phyloP scores from a whole-genome alignment of 2,888 invertebrate genomes.

The Siphlonurus alternatus region DNA sequence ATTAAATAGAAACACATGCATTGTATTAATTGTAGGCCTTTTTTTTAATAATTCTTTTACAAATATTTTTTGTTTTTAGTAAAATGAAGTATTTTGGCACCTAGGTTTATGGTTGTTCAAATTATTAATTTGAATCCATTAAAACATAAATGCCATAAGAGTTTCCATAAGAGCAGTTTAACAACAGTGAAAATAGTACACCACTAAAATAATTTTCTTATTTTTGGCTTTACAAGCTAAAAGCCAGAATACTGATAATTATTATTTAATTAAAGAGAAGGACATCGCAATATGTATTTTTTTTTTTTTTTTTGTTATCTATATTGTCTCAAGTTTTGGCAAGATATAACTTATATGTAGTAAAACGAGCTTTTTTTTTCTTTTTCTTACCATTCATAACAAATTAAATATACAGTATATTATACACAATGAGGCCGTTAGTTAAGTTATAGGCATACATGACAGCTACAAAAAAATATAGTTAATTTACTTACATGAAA shows the following conservation, averaged over 20 bases:
- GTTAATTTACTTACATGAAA: too few species aligned
- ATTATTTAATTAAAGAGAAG: neutral
- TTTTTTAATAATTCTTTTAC: constrained; percentile 1
- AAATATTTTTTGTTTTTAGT: neutral
- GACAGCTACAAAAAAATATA: neutral
- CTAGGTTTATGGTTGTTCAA: too few species aligned
- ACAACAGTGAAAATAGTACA: neutral
- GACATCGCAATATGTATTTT: neutral
- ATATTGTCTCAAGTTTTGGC: neutral
- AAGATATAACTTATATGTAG: too few species aligned
- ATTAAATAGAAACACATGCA: constrained; percentile 16
- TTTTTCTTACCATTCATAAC: too few species aligned
- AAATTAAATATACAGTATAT: neutral
- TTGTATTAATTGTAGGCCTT: constrained; percentile 13
- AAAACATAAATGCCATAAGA: neutral
- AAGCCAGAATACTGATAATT: neutral
- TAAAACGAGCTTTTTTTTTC: too few species aligned
- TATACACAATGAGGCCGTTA: neutral
- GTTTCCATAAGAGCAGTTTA: neutral
- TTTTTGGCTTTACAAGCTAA: neutral
- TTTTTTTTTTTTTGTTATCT: too few species aligned
- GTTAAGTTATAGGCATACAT: neutral
- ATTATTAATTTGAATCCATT: too few species aligned
- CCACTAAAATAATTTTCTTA: neutral
- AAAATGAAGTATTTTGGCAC: neutral